These are phyloP conservation scores for Chionomys nivalis DNA, from an alignment of 2,113 vertebrate genomes.

Conservation along the genomic window DNA sequence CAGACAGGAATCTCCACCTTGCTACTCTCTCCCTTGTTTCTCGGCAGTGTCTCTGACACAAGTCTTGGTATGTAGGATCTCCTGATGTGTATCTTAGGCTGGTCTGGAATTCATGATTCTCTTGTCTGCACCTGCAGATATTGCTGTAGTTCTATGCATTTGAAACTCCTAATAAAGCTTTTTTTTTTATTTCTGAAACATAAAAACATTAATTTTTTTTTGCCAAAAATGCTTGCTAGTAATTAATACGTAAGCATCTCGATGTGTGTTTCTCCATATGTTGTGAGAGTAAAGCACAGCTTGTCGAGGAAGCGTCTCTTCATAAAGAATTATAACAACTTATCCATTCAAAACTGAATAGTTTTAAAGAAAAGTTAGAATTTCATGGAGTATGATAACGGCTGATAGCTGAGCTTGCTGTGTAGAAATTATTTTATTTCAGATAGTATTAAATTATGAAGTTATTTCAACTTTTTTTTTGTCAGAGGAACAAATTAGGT, in stretches of 20 bases:
- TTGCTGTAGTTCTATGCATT: conserved; percentile 26
- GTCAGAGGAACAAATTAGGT: not conserved
- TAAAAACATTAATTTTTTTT: not conserved
- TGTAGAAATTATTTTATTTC: not conserved
- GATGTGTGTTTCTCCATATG: not conserved
- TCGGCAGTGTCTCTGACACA: not conserved
- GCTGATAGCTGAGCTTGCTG: not conserved
- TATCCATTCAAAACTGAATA: not conserved
- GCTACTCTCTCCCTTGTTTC: not conserved
- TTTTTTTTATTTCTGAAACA: conserved; percentile 57
- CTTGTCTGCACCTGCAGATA: not conserved
- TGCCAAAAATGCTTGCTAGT: conserved; percentile 19
- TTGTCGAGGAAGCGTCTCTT: not conserved
- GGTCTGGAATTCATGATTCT: not conserved
- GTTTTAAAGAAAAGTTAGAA: not conserved
- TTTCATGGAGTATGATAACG: not conserved
- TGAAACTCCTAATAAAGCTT: not conserved
- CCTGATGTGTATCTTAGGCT: not conserved
- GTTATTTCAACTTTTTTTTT: not conserved
- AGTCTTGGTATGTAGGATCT: not conserved
- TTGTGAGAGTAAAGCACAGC: not conserved
- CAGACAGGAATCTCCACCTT: not conserved
- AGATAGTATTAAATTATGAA: not conserved
- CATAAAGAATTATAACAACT: conserved; percentile 2
- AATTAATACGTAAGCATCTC: not conserved